Base-by-base conservation (phyloP, 2,113 vertebrate species). In the Cyrtonyx montezumae region DNA sequence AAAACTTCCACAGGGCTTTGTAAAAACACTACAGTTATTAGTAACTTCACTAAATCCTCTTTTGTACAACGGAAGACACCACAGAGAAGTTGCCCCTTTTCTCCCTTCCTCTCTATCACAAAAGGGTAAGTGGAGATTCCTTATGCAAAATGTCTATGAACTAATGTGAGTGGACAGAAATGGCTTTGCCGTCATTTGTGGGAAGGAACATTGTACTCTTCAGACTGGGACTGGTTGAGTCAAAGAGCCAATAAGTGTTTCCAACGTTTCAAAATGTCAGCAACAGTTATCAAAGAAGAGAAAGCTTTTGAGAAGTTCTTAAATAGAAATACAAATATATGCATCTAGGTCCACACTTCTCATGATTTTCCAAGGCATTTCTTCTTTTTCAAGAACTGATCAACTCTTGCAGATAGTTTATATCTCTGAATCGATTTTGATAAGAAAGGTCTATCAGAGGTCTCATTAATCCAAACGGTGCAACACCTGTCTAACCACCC, bases 21-120 rank as follows among this genome's bases (percentile, higher is more conserved):
- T 1, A 80, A 68, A 79, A 78, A 77, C 8, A 59, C n/a, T 45
- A 6, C 0, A 21, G 36, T 48, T 21, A 78, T 53, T 2, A 25
- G 62, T 9, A 43, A 82, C 53, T 82, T 73, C 48, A 28, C 18
- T 81, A 45, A 87, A 55, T 68, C 22, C 4, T 1, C 8, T 9
- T 3, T 2, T 0, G 1, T 62, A 56, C 2, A 2, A 34, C 1
- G 6, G 34, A 58, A 78, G 19, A 40, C 1, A 3, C 13, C 17
- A 69, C 0, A 25, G n/a, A 69, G 13, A 42, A 84, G 6, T 51
- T 84, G 6, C 34, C 32, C 51, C 49, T 43, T 63, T 70, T 51
- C 37, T 7, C 51, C 61, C 28, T 78, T 87, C 53, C 48, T 73
- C 34, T 40, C 13, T 32, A 58, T 17, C 70, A 43, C 62, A 21